Evolutionary conservation across 1,140 invertebrate genomes (phyloP), one percentile per base, ranked within the genome.

Genomic region (Choristoneura fumiferana): DNA sequence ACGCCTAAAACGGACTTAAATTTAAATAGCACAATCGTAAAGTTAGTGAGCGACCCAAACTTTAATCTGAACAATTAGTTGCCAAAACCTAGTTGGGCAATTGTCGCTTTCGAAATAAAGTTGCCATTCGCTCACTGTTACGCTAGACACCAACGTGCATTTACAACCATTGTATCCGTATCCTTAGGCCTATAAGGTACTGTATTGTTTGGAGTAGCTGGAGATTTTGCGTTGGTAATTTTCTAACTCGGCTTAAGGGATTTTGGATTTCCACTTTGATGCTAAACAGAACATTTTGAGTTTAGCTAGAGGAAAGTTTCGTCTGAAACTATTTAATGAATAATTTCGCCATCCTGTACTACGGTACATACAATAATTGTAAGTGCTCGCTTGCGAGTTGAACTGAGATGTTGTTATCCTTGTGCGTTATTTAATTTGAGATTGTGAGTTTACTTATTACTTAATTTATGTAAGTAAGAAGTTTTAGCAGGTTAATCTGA

Each of bases 91-190:
- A 81, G 73, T 76, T 71, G 73, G 73, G 70, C 75, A 78, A 83
- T 83, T 80, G 79, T 82, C 76, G 71, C 76, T 69, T 60, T 59
- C 61, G 55, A 68, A 82, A 82, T 80, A 78, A 82, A 82, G 79
- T 82, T 80, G 68, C 74, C 63, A 71, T 75, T 65, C 69, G 55
- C 67, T 70, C 65, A 73, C 66, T 73, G 67, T 67, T 62, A 71
- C 65, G 59, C 56, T 43, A 29, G 60, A 65, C 29, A 63, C 68
- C 54, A 68, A 33, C 34, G 59, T 60, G 40, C 15, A 59, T 65
- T 66, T 77, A 37, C 71, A 5, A 15, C 22, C 34, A 60, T 14
- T 35, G 38, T 18, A 40, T 29, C 59, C 53, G 64, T 73, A 71
- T 63, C 8, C 15, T 8, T 4, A 12, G 38, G n/a, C 1, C 1